Conservation (phyloP, 2,113 vertebrate genomes). For the Microcebus ravelobensis region DNA sequence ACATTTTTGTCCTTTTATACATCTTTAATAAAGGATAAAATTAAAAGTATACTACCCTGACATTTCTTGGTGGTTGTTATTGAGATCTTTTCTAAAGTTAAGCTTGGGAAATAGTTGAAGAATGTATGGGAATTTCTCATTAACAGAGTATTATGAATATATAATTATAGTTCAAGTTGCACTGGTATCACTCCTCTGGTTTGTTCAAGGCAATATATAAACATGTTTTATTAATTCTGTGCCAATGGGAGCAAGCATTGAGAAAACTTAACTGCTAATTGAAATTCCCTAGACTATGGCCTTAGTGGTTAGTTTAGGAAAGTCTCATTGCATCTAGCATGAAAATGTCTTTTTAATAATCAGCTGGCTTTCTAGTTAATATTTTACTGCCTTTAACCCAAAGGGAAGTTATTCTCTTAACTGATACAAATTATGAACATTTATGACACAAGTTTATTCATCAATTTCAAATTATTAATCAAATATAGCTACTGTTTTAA, state of each 20-base stretch:
- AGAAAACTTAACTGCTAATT: constrained; percentile 46
- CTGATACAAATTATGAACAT: constrained; percentile 12
- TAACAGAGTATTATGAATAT: constrained; percentile 1
- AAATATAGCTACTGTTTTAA: constrained; percentile 15
- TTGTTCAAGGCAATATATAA: constrained; percentile 35
- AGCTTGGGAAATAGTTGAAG: constrained; percentile 43
- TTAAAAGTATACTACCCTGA: not conserved
- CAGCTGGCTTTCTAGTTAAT: constrained; percentile 50
- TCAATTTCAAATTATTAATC: constrained; percentile 19
- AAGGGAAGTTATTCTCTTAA: constrained; percentile 34
- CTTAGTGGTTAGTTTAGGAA: constrained; percentile 12
- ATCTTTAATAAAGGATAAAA: constrained; percentile 44
- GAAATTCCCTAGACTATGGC: not conserved
- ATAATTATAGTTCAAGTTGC: not conserved
- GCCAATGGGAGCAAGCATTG: constrained; percentile 37
- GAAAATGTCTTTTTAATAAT: constrained; percentile 48
- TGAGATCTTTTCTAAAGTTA: constrained; percentile 21
- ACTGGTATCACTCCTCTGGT: not conserved
- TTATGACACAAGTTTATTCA: constrained; percentile 5
- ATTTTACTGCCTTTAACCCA: constrained; percentile 34
- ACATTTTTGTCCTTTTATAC: not conserved
- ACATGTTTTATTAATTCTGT: constrained; percentile 59
- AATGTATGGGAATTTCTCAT: constrained; percentile 22
- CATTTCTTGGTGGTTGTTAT: constrained; percentile 19
- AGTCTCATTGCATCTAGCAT: not conserved